phyloP scores from a whole-genome alignment of 2,888 invertebrate species.

The Oegoconia quadripuncta region DNA sequence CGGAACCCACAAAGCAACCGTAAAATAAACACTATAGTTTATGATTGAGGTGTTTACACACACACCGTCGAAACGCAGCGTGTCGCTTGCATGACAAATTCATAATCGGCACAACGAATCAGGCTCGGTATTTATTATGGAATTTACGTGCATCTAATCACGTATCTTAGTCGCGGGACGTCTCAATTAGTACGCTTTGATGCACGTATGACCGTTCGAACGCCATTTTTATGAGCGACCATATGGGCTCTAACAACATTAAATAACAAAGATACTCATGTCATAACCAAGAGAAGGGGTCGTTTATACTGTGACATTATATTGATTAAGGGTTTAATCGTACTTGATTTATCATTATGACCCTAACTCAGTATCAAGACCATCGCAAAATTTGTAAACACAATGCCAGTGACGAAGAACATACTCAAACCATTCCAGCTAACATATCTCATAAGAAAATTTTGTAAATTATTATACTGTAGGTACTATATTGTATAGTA shows the following conservation, averaged over 20 bases:
- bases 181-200: constrained; percentile 46
- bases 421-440: no score
- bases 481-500: no score
- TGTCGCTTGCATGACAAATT: constrained; percentile 44
- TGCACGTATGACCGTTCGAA: constrained; percentile 35
- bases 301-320: no score
- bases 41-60: constrained; percentile 27
- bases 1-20: constrained; percentile 1
- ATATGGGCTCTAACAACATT: background rate
- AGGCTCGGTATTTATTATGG: constrained; percentile 27
- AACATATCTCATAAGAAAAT: no score
- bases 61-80: constrained; percentile 31
- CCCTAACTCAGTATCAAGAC: no score
- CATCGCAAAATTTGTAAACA: no score
- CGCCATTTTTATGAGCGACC: constrained; percentile 30
- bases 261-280: no score
- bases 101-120: constrained; percentile 30
- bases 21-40: constrained; percentile 11
- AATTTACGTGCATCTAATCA: constrained; percentile 47
- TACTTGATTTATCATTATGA: no score
- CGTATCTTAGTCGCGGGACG: constrained; percentile 31
- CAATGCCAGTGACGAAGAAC: no score
- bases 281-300: no score
- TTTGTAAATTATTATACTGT: no score
- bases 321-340: no score